Evolutionary conservation across 2,797 vertebrate genomes (phyloP).

Genomic region (Ambastaia sidthimunki): DNA sequence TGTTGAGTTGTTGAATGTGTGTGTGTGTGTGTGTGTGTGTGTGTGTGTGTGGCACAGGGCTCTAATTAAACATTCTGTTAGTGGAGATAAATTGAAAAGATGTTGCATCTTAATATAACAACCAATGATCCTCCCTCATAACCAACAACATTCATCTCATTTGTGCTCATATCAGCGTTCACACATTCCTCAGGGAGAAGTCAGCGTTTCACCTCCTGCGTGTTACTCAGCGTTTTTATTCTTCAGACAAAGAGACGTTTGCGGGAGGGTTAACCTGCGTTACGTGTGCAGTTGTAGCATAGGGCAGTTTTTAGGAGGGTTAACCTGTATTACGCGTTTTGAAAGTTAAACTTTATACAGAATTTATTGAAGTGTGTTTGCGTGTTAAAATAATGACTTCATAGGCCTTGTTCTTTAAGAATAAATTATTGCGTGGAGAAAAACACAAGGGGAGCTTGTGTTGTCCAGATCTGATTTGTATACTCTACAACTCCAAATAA

Average conservation of each 20-base stretch:
- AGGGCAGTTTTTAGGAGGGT: background rate
- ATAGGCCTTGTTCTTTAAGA: constrained; percentile 24
- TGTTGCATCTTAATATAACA: constrained; percentile 48
- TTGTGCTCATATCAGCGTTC: constrained; percentile 5
- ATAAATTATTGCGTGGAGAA: constrained; percentile 6
- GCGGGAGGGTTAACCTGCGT: background rate
- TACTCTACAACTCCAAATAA: constrained; percentile 35
- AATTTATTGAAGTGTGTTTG: background rate
- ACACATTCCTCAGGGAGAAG: background rate
- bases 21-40: background rate
- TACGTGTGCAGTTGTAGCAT: background rate
- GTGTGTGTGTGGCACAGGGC: constrained; percentile 19
- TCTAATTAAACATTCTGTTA: constrained; percentile 44
- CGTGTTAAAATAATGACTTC: background rate
- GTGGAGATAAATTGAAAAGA: constrained; percentile 49
- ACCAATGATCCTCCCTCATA: constrained; percentile 29
- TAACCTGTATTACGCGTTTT: background rate
- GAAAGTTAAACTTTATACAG: background rate
- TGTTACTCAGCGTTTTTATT: background rate
- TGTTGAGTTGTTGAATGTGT: background rate
- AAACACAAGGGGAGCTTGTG: constrained; percentile 1
- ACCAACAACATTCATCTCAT: constrained; percentile 22
- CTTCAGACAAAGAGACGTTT: constrained; percentile 18
- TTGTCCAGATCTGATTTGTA: constrained; percentile 32
- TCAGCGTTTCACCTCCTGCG: background rate